phyloP scores from a whole-genome alignment of 2,888 invertebrate genomes.

The Dicyrtoma fusca region DNA sequence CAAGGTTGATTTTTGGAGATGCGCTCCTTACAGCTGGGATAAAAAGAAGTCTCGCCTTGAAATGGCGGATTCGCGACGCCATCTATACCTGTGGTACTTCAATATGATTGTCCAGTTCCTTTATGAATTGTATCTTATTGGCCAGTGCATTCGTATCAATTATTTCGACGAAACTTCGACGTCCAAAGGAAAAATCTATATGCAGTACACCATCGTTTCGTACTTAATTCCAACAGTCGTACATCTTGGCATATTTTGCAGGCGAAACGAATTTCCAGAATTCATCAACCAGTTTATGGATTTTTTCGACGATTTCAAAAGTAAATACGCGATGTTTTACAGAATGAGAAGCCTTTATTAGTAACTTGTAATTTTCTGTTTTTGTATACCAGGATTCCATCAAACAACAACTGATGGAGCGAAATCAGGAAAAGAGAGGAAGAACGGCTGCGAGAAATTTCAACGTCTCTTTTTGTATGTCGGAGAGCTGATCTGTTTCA shows the following conservation, averaged over 20 bases:
- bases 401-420: not conserved
- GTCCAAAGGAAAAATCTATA: not conserved
- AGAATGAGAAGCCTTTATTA: not conserved
- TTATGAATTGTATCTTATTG: not conserved
- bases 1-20: not conserved
- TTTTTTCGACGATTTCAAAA: not conserved
- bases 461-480: not conserved
- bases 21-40: not conserved
- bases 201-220: not conserved
- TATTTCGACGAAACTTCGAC: not conserved
- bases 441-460: constrained; percentile 16
- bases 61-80: not conserved
- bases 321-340: not conserved
- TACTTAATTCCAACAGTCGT: not conserved
- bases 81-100: not conserved
- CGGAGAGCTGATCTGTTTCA: not conserved
- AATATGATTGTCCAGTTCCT: not conserved
- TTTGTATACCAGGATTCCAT: no score
- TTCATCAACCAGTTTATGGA: not conserved
- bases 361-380: not conserved
- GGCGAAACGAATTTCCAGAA: not conserved
- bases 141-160: not conserved
- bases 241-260: not conserved
- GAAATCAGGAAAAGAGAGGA: not conserved
- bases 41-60: not conserved